These are phyloP conservation scores for Pocillopora meandrina DNA, from an alignment of 92 coral and sea anemone species.

Conservation along the genomic window DNA sequence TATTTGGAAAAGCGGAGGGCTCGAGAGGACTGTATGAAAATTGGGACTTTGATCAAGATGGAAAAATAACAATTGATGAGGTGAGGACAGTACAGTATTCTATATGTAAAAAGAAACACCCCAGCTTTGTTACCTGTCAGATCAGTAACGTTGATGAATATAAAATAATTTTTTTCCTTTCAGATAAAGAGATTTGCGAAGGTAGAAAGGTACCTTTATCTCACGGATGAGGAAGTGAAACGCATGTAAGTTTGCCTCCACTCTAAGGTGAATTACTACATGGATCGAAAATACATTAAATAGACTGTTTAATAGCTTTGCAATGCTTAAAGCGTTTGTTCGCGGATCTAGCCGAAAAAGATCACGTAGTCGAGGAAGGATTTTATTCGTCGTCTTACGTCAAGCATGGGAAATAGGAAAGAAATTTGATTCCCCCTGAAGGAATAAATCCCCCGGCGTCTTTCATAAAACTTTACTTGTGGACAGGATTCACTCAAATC, in stretches of 20 bases:
- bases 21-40: conserved; percentile 79
- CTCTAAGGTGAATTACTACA: not conserved
- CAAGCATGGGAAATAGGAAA: no score
- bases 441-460: no score
- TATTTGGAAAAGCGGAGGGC: conserved; percentile 85
- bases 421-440: no score
- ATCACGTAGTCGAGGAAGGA: no score
- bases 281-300: not conserved
- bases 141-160: no score
- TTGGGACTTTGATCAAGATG: conserved; percentile 86
- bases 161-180: not conserved
- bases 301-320: no score
- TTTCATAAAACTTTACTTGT: no score
- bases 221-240: conserved; percentile 67
- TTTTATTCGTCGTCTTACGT: no score
- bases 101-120: not conserved
- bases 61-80: conserved; percentile 84
- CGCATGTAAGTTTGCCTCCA: conserved; percentile 64
- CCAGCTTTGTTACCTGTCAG: not conserved
- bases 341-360: no score
- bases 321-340: no score
- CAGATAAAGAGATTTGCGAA: conserved; percentile 84
- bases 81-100: conserved; percentile 20
- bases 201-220: conserved; percentile 78
- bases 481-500: no score